A percentile compares a stretch with the other conserved stretches of the same genome.
phyloP scores from a whole-genome alignment of 2,113 vertebrate genomes.

The Hiodon alosoides region DNA sequence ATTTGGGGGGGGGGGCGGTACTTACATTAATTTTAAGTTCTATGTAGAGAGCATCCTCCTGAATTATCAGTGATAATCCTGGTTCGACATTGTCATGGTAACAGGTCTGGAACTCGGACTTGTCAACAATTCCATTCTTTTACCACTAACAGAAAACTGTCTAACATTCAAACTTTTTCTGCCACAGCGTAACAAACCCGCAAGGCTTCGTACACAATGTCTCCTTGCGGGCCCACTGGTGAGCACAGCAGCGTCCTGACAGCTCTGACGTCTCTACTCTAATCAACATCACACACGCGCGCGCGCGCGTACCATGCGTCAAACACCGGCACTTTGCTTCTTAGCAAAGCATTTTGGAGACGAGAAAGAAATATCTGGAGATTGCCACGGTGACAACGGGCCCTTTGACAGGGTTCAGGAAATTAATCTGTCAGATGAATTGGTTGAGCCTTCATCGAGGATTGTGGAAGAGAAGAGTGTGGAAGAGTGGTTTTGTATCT shows the following conservation, averaged over 20 bases:
- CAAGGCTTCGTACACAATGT: background rate
- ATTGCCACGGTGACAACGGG: constrained; percentile 12
- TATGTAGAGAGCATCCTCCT: no score
- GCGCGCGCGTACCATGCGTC: background rate
- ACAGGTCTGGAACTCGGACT: no score
- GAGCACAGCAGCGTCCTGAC: no score
- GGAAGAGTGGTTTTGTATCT: background rate
- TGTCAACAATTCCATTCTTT: no score
- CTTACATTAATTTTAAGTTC: no score
- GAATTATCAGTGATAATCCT: no score
- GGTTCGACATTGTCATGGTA: no score
- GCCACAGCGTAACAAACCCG: background rate
- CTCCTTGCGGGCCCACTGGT: background rate
- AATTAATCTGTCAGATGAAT: constrained; percentile 42
- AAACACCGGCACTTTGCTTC: background rate
- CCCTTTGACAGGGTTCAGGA: constrained; percentile 13
- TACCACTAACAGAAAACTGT: no score
- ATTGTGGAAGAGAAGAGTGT: constrained; percentile 1
- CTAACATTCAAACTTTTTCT: background rate
- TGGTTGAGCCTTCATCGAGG: background rate
- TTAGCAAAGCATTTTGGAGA: constrained; percentile 31
- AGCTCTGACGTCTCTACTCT: background rate
- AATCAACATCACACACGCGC: background rate
- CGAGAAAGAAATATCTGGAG: constrained; percentile 20
- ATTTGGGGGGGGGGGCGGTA: no score